Base-by-base conservation (phyloP, 1,140 invertebrate genomes). In the Plutomurus gul region DNA sequence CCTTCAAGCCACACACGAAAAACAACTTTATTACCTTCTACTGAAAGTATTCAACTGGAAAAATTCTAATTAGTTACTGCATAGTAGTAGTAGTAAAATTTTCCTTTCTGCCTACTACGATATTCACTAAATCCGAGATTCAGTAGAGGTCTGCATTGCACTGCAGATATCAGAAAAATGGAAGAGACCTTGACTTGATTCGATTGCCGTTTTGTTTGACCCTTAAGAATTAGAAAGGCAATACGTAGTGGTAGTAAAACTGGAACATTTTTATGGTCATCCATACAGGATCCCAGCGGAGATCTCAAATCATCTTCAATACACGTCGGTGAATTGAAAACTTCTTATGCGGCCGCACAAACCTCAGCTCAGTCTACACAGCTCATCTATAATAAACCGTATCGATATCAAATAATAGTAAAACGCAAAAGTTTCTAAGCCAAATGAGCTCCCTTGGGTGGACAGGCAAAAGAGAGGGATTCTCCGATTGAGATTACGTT, bases 401-500 rank as follows among this genome's bases (percentile, higher is more conserved):
- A 79, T 79, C 71, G 39, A 79, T 75, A 79, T 73, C 71, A 36
- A 46, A 74, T 78, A 78, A 78, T 78, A 78, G 39, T 71, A 78
- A 46, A 40, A 40, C n/a, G 40, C 65, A 74, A 74, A 78, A 40
- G 65, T 77, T 71, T 72, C 60, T 71, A 70, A 46, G 39, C 47
- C 77, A 79, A 79, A 82, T 79, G 77, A 82, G 77, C 33, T 79
- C 81, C 77, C 65, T 39, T 79, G 80, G 56, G 80, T 75, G 40
- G 70, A n/a, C 18, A 72, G 36, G 22, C 36, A 72, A 39, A 72
- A 37, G 39, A 72, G 70, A 72, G 39, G 39, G 39, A 72, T 72
- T 65, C 27, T 13, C 25, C 27, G 30, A 65, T 65, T 65, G 56
- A 65, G 56, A 16, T 65, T 65, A 65, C 47, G 25, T 51, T n/a